Conservation (phyloP, 2,113 vertebrate genomes). For the Phycodurus eques region DNA sequence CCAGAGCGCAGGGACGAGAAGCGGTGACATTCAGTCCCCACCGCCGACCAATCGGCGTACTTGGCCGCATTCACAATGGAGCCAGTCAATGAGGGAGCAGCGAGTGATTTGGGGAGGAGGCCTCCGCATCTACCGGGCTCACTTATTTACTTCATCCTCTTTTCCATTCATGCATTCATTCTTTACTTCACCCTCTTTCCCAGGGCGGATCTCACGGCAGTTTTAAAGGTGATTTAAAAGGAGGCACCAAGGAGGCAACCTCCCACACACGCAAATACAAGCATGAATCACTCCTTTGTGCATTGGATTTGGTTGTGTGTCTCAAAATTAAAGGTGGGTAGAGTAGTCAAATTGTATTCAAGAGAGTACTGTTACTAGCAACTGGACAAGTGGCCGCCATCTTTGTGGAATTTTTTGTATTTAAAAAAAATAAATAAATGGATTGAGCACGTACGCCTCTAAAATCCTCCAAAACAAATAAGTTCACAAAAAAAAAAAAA, state of each 20-base stretch:
- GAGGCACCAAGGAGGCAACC: background rate
- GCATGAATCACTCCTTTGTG: background rate
- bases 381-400: too few relatives aligned
- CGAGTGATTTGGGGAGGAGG: background rate
- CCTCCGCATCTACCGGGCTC: slow-evolving; percentile 38
- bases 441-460: too few relatives aligned
- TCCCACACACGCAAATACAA: background rate
- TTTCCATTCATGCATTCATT: slow-evolving; percentile 11
- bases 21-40: slow-evolving; percentile 54
- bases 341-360: too few relatives aligned
- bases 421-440: too few relatives aligned
- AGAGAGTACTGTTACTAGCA: too few relatives aligned
- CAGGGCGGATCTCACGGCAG: slow-evolving; percentile 34
- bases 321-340: too few relatives aligned
- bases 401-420: too few relatives aligned
- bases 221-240: slow-evolving; percentile 27
- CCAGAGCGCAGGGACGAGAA: slow-evolving; percentile 46
- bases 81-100: slow-evolving; percentile 48
- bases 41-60: slow-evolving; percentile 44
- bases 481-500: too few relatives aligned
- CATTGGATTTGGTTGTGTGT: background rate
- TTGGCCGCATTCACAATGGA: slow-evolving; percentile 41
- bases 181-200: slow-evolving; percentile 26
- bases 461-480: too few relatives aligned
- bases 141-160: slow-evolving; percentile 38